Evolutionary conservation across 2,888 invertebrate genomes (phyloP).

Genomic region (Sinotaia quadrata): DNA sequence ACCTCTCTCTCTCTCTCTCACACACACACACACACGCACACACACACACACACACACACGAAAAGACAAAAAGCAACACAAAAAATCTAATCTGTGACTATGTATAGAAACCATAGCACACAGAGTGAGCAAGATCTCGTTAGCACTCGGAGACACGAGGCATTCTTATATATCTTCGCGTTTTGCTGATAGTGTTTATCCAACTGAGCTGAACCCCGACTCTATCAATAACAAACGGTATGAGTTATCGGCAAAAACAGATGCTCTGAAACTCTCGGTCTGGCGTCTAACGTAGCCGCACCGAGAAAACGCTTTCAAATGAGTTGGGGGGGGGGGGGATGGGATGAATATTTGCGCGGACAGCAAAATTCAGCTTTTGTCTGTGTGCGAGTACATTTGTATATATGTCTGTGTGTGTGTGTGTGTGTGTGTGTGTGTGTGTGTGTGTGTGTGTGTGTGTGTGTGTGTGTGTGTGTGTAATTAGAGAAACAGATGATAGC

Average conservation of each 20-base stretch:
- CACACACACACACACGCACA: no score
- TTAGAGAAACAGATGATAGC: no score
- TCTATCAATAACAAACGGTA: not conserved
- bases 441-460: not conserved
- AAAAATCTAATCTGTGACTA: no score
- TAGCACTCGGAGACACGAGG: not conserved
- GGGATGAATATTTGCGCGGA: no score
- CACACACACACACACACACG: no score
- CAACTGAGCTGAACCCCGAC: no score
- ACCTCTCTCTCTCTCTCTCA: no score
- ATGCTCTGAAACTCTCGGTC: not conserved
- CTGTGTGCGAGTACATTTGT: not conserved
- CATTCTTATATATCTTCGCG: not conserved
- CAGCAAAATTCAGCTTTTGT: not conserved
- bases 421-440: slow-evolving; percentile 1
- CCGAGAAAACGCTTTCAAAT: no score
- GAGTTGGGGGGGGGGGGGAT: no score
- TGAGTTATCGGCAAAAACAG: slow-evolving; percentile 1
- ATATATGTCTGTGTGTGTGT: not conserved
- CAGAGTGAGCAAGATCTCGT: not conserved
- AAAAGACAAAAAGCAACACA: no score
- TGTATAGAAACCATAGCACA: no score
- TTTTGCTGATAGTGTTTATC: not conserved
- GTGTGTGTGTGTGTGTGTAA: slow-evolving; percentile 1
- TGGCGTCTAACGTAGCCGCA: not conserved